These are phyloP conservation scores for Rhopilema esculentum DNA, from an alignment of 30 jellyfish, hydroid and myxozoan genomes.

Conservation along the genomic window DNA sequence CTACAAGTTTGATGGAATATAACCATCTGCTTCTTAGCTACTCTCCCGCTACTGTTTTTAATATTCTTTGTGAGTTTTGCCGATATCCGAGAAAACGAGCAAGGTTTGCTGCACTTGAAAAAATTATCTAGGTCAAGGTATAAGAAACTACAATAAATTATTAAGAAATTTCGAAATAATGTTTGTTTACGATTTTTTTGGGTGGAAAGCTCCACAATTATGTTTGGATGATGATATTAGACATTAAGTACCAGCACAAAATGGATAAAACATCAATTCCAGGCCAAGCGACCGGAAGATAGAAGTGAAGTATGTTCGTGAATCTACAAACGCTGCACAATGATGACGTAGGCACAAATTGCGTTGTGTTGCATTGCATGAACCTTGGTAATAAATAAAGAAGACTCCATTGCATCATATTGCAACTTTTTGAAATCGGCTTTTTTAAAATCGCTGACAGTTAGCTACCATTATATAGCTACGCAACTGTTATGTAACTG, in stretches of 20 bases:
- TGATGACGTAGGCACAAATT: background rate
- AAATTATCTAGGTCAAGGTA: background rate
- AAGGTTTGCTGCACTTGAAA: background rate
- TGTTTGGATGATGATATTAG: no score
- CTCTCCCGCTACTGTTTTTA: background rate
- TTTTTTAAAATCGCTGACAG: no score
- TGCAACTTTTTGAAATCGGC: background rate
- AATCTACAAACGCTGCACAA: background rate
- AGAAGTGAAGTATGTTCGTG: no score
- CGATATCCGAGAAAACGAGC: background rate
- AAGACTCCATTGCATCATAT: background rate
- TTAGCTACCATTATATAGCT: no score
- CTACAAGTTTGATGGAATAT: conserved; percentile 6
- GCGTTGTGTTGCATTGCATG: background rate
- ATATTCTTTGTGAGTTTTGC: background rate
- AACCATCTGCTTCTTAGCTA: conserved; percentile 6
- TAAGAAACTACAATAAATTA: no score
- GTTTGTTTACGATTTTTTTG: no score
- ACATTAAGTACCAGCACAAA: no score
- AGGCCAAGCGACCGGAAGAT: no score
- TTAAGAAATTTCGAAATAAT: no score
- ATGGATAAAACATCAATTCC: no score
- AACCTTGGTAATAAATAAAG: background rate
- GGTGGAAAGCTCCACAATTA: no score
- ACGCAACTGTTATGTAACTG: no score